Conservation (phyloP, 2,797 vertebrate species). For the Bradypodion pumilum region DNA sequence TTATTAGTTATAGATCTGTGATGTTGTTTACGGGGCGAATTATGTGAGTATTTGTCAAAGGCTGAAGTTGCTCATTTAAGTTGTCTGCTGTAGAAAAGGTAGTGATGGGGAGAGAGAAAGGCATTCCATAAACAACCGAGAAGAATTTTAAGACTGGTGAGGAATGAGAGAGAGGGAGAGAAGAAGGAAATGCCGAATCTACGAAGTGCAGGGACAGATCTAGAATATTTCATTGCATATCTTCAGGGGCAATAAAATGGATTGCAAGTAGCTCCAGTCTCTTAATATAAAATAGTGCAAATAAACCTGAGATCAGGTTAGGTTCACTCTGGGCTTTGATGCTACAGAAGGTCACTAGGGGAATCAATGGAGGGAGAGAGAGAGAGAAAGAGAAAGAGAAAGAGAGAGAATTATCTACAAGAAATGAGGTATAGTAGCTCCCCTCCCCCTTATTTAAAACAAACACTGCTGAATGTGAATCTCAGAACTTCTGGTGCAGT, state of each 20-base stretch:
- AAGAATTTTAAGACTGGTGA: conserved; percentile 69
- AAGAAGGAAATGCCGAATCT: conserved; percentile 71
- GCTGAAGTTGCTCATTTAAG: conserved; percentile 75
- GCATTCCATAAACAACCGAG: conserved; percentile 57
- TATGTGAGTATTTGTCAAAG: conserved; percentile 73
- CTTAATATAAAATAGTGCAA: conserved; percentile 83
- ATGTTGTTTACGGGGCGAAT: conserved; percentile 75
- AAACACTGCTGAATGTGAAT: conserved; percentile 84
- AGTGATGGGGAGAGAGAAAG: conserved; percentile 10
- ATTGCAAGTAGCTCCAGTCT: conserved; percentile 81
- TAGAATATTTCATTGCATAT: conserved; percentile 81
- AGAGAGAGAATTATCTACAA: conserved; percentile 80
- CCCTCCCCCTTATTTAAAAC: conserved; percentile 85
- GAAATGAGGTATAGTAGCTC: conserved; percentile 77
- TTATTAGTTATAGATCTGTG: conserved; percentile 79
- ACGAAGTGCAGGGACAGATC: conserved; percentile 77
- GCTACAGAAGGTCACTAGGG: conserved; percentile 90
- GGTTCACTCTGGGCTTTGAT: conserved; percentile 92
- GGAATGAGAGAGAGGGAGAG: conserved; percentile 53
- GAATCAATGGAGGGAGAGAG: conserved; percentile 88
- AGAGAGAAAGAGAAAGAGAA: neutral
- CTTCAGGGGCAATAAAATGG: conserved; percentile 78
- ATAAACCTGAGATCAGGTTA: conserved; percentile 92
- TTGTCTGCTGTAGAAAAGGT: conserved; percentile 53
- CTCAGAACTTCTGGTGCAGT: conserved; percentile 85